phyloP scores from a whole-genome alignment of 2,888 invertebrate genomes.

The Anthophora plumipes region DNA sequence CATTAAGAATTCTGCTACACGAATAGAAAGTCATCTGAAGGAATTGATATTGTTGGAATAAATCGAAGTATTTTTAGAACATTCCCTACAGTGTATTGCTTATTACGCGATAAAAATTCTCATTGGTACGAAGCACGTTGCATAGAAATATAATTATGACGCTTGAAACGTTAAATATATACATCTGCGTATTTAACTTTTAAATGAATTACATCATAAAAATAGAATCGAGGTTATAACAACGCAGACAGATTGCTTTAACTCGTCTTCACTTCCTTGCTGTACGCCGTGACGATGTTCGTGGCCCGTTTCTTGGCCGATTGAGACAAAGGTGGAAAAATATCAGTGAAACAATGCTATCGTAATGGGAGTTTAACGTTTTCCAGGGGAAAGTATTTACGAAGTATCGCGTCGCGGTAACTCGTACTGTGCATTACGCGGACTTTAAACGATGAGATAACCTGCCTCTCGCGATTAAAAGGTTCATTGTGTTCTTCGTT shows the following conservation, averaged over 20 bases:
- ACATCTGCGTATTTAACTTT: not conserved
- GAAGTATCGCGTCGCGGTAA: slow-evolving; percentile 9
- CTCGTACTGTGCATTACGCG: slow-evolving; percentile 5
- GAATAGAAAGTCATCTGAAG: too few species aligned
- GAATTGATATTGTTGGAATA: too few species aligned
- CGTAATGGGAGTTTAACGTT: slow-evolving; percentile 23
- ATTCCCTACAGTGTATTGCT: too few species aligned
- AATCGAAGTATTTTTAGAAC: too few species aligned
- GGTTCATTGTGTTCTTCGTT: slow-evolving; percentile 5
- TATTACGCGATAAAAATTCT: too few species aligned
- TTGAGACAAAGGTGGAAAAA: slow-evolving; percentile 7
- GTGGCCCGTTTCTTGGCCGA: not conserved
- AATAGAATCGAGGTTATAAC: too few species aligned
- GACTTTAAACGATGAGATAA: slow-evolving; percentile 28
- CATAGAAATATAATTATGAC: too few species aligned
- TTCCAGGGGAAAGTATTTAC: slow-evolving; percentile 26
- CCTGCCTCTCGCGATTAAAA: slow-evolving; percentile 13
- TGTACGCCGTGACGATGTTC: not conserved
- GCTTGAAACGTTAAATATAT: too few species aligned
- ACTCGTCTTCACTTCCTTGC: not conserved
- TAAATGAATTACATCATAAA: not conserved
- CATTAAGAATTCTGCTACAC: too few species aligned
- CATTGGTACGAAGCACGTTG: too few species aligned
- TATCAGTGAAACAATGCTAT: slow-evolving; percentile 6
- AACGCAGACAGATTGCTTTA: not conserved